Evolutionary conservation across 2,888 invertebrate genomes (phyloP).

Genomic region (Polydrusus cervinus): DNA sequence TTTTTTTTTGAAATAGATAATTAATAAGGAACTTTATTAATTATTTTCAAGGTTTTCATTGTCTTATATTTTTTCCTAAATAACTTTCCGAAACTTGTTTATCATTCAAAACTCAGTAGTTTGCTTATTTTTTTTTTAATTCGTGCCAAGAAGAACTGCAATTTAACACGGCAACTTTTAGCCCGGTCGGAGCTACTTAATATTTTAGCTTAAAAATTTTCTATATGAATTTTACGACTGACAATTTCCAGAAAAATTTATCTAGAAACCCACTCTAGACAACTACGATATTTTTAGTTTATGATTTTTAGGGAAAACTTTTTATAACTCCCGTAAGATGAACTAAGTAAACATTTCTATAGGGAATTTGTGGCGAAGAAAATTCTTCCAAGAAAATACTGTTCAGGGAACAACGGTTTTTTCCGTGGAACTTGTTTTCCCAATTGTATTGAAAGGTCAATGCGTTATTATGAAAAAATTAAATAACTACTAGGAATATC

Average conservation of each 20-base stretch:
- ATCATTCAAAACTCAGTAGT: too few relatives aligned
- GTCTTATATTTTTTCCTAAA: too few relatives aligned
- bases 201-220: neutral
- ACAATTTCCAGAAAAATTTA: neutral
- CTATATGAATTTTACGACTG: neutral
- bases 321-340: neutral
- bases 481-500: neutral
- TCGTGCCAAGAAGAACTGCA: too few relatives aligned
- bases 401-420: neutral
- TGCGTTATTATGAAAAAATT: neutral
- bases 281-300: conserved; percentile 7
- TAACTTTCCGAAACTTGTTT: too few relatives aligned
- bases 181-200: too few relatives aligned
- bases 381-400: neutral
- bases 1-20: too few relatives aligned
- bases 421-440: neutral
- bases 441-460: neutral
- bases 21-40: too few relatives aligned
- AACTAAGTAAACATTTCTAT: neutral
- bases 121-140: too few relatives aligned
- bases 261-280: neutral
- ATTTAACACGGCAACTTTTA: too few relatives aligned
- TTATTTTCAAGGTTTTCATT: too few relatives aligned
- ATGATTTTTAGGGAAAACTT: conserved; percentile 5
- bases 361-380: conserved; percentile 2